Evolutionary conservation across 2,888 invertebrate genomes (phyloP).

Genomic region (Epinotia ramella): DNA sequence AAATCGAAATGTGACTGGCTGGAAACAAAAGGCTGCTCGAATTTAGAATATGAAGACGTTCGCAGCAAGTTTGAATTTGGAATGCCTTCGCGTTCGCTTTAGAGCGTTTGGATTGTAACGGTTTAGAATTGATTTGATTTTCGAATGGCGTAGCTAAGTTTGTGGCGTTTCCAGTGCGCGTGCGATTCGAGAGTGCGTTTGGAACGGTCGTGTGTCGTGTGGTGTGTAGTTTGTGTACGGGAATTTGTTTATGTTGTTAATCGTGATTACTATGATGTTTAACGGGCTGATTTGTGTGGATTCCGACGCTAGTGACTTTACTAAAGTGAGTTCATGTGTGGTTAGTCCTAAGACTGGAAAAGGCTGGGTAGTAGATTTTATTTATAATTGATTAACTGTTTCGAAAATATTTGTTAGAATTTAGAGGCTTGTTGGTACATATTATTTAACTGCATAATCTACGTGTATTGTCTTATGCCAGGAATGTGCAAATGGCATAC

Average conservation of each 20-base stretch:
- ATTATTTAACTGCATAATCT: too few species aligned
- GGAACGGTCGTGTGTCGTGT: conserved; percentile 4
- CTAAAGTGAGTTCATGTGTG: conserved; percentile 65
- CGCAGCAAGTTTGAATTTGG: conserved; percentile 4
- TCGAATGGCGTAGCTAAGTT: conserved; percentile 4
- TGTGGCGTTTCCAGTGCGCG: conserved; percentile 18
- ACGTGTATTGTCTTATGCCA: too few species aligned
- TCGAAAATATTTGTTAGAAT: too few species aligned
- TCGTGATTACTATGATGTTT: conserved; percentile 70
- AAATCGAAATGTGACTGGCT: conserved; percentile 4
- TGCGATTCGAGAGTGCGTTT: conserved; percentile 2
- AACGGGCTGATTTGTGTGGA: conserved; percentile 76
- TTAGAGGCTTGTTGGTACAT: too few species aligned
- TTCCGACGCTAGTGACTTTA: conserved; percentile 75
- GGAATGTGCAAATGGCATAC: too few species aligned
- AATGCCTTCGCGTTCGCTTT: background rate
- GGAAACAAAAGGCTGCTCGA: conserved; percentile 7
- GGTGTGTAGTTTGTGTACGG: conserved; percentile 37
- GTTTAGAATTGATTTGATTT: background rate
- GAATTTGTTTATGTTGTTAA: conserved; percentile 44
- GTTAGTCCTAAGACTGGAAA: background rate
- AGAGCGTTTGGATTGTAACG: background rate
- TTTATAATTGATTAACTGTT: background rate
- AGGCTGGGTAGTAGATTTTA: background rate
- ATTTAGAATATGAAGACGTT: background rate